These are phyloP conservation scores for Epinephelus cyanopodus DNA, from an alignment of 2,113 vertebrate genomes.

Conservation along the genomic window DNA sequence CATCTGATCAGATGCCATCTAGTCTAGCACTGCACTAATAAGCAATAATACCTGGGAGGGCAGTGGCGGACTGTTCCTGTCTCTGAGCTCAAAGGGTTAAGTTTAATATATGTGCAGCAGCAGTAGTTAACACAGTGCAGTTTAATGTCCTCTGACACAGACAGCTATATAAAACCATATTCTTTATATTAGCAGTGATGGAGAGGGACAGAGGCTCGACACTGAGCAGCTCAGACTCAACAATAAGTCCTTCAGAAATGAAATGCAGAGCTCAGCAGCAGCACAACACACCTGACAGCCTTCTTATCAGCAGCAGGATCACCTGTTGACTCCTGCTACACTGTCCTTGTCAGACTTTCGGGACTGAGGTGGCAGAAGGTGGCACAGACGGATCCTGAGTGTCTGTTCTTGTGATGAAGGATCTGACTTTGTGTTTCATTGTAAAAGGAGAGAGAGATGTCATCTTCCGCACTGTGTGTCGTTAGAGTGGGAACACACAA, in stretches of 20 bases:
- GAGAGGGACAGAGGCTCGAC: background rate
- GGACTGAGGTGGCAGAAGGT: background rate
- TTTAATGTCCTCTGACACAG: background rate
- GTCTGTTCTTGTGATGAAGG: background rate
- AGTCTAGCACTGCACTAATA: no score
- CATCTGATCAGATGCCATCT: no score
- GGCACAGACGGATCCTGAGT: background rate
- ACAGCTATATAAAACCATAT: background rate
- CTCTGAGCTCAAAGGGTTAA: no score
- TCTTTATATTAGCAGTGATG: background rate
- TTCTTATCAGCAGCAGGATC: background rate
- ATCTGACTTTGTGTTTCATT: background rate
- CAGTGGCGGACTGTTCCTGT: no score
- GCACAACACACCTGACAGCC: background rate
- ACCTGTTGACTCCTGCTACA: constrained; percentile 29
- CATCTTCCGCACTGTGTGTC: background rate
- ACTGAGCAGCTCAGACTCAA: background rate
- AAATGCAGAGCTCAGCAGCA: background rate
- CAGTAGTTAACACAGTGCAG: background rate
- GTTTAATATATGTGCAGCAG: background rate
- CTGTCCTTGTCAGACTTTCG: background rate
- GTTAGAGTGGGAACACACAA: background rate
- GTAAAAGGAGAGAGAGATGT: background rate
- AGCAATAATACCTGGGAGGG: no score
- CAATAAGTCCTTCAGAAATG: background rate